Percentiles rank a stretch among this genome's conserved stretches.
Evolutionary conservation across 2,797 vertebrate genomes (phyloP).

Genomic region (Monodelphis domestica): DNA sequence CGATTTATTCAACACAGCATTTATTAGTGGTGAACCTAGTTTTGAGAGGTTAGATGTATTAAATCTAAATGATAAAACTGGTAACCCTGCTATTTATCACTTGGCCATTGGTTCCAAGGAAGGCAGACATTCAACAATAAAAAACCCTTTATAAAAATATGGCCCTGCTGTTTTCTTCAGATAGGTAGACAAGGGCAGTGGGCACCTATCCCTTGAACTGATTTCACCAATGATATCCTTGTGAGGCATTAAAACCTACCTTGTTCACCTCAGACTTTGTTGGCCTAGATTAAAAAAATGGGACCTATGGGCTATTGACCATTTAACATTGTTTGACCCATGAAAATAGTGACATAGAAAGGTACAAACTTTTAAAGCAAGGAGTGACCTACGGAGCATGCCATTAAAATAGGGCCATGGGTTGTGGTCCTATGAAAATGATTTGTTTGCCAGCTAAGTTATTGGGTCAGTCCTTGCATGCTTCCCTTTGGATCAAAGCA

Average conservation of each 20-base stretch:
- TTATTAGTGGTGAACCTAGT: slow-evolving; percentile 3
- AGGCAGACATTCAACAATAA: not conserved
- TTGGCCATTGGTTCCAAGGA: not conserved
- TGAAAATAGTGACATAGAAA: not conserved
- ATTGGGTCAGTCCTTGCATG: not conserved
- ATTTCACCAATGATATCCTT: not conserved
- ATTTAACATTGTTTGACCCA: not conserved
- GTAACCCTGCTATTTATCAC: slow-evolving; percentile 2
- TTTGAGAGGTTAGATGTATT: slow-evolving; percentile 3
- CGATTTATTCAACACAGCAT: not conserved
- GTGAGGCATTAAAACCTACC: not conserved
- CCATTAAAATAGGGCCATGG: not conserved
- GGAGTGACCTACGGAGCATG: not conserved
- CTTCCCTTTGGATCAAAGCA: not conserved
- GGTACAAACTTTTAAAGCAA: not conserved
- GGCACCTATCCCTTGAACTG: not conserved
- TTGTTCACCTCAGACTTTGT: not conserved
- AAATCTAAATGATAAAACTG: slow-evolving; percentile 21
- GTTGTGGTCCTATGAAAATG: not conserved
- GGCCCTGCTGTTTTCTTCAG: not conserved
- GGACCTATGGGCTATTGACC: not conserved
- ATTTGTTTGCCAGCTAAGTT: not conserved
- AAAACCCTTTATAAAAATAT: slow-evolving; percentile 3
- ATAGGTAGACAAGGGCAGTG: not conserved
- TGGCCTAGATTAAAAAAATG: not conserved